A percentile compares a stretch with the other conserved stretches of the same genome.
Evolutionary conservation across 2,797 vertebrate genomes (phyloP).

Genomic region (Pangasius krempfi): DNA sequence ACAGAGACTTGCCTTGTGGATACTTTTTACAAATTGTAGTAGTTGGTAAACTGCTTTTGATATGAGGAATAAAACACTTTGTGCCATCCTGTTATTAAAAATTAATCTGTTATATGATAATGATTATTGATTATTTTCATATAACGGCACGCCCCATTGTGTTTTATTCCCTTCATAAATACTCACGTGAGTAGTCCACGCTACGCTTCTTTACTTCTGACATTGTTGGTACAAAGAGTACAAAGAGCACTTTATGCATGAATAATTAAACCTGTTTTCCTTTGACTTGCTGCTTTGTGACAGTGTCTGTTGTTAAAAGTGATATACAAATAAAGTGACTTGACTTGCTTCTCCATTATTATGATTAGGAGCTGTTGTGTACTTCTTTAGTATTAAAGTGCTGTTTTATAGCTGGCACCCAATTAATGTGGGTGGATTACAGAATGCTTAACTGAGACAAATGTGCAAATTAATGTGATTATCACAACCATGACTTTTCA

Average conservation of each 20-base stretch:
- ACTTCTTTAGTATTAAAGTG: background rate
- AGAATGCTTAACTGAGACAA: background rate
- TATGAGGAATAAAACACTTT: background rate
- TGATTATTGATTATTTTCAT: background rate
- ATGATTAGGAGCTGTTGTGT: background rate
- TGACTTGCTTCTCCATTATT: background rate
- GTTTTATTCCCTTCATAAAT: background rate
- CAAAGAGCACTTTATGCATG: background rate
- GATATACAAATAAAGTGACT: background rate
- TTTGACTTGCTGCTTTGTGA: background rate
- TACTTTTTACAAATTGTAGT: background rate
- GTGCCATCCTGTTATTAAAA: background rate
- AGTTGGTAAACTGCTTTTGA: background rate
- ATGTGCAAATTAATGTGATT: background rate
- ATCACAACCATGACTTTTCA: background rate
- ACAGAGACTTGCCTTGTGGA: background rate
- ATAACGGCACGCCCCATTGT: background rate
- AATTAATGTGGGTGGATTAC: too few relatives aligned
- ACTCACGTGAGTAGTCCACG: background rate
- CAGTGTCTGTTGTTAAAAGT: background rate
- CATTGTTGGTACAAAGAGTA: background rate
- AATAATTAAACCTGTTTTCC: background rate
- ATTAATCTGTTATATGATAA: background rate
- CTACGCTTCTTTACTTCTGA: background rate
- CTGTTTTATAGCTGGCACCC: background rate